Percentiles rank a stretch among this genome's conserved stretches.
These are phyloP conservation scores for Lasioglossum villosulum DNA, from an alignment of 2,888 invertebrate species.

Conservation along the genomic window DNA sequence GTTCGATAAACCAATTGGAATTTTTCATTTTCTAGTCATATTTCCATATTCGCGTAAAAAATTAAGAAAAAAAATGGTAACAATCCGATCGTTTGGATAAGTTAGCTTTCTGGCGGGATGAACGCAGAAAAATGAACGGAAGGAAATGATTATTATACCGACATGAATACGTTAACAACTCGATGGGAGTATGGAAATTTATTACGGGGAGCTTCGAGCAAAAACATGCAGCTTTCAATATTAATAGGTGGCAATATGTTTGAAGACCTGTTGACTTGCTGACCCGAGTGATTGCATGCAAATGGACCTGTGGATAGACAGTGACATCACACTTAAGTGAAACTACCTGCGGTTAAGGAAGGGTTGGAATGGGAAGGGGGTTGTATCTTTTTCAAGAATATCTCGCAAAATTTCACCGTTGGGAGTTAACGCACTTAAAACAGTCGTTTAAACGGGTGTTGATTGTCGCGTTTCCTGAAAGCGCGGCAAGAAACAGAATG, in stretches of 20 bases:
- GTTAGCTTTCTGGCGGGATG: background rate
- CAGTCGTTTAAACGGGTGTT: background rate
- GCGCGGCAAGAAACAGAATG: conserved; percentile 21
- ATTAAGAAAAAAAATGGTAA: background rate
- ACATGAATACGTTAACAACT: background rate
- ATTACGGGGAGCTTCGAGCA: background rate
- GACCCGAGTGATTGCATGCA: background rate
- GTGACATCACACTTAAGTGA: background rate
- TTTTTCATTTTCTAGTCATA: background rate
- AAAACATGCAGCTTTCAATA: background rate
- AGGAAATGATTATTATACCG: background rate
- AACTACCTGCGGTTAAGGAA: background rate
- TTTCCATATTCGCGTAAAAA: background rate
- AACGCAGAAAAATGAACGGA: background rate
- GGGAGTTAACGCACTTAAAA: conserved; percentile 26
- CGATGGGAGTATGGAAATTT: conserved; percentile 2
- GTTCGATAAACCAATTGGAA: background rate
- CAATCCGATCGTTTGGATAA: background rate
- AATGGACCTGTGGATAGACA: background rate
- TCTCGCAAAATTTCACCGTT: background rate
- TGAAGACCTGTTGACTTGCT: conserved; percentile 7
- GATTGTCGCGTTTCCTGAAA: background rate
- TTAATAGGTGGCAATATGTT: background rate
- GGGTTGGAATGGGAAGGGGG: background rate
- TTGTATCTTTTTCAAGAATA: background rate